Base-by-base conservation (phyloP, 37 sponge, comb jelly and placozoan species). In the Chondrilla cf. caribensis region DNA sequence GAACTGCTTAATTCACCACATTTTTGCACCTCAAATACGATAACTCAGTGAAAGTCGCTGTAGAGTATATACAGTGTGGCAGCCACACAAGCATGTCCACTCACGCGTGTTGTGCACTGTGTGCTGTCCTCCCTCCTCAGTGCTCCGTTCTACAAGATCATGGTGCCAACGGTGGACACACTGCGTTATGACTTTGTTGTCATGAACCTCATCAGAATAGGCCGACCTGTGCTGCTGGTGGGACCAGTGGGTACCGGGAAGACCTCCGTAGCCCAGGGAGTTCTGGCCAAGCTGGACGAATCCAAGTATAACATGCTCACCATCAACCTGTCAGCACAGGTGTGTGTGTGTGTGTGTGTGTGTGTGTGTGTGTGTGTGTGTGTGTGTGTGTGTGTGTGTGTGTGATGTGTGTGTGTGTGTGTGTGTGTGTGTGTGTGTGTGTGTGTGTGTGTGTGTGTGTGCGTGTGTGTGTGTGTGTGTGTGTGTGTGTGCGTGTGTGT, bases 191-290 rank as follows among this genome's bases (percentile, higher is more conserved):
- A 96, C 84, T 98, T 94, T 84, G 60, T 98, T 65, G 95, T 94
- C 29, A 88, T 94, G 60, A 75, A 82, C 62, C 91, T 98, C n/a
- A 83, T 98, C 42, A 18, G 54, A 28, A 81, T 71, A 21, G 91
- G 89, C 43, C 70, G 86, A 1, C 97, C 99, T 18, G 93, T 94
- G 4, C 79, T 98, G 62, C 88, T 98, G 65, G 93, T 96, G 28
- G 99, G 99, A 37, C 99, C 97, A 5, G 95, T 96, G 0, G 99
- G 99, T 7, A 96, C 99, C 6, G 99, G 99, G 6, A 98, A 98
- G 78, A 98, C 99, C 5, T 90, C 92, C 2, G 96, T 98, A 2
- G 96, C 99, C 11, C 93, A 92, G 81, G 91, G 89, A 6, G 95
- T 94, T 17, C 84, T 98, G 22, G 78, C 89, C 72, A 95, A 92